These are phyloP conservation scores for Decapterus maruadsi DNA, from an alignment of 2,797 vertebrate species.

Conservation along the genomic window DNA sequence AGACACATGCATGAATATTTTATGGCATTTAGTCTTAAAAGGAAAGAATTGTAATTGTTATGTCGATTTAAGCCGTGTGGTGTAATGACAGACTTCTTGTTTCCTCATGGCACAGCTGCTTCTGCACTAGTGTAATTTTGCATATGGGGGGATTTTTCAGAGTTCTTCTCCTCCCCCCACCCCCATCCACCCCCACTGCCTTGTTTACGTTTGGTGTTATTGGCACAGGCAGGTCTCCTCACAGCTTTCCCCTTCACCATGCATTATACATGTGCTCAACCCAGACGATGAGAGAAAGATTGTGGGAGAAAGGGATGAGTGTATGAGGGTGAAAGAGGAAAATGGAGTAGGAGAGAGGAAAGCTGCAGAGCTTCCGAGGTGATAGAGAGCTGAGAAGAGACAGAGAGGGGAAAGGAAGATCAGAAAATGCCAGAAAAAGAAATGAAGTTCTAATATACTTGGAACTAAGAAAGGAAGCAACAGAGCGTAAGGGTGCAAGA, in stretches of 20 bases:
- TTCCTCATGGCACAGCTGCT: conserved; percentile 8
- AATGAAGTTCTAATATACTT: conserved; percentile 20
- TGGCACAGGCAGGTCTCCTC: conserved; percentile 78
- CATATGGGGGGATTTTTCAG: conserved; percentile 10
- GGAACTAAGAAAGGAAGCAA: conserved; percentile 6
- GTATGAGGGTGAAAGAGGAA: conserved; percentile 24
- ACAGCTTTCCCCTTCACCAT: conserved; percentile 73
- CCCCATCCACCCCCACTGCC: conserved; percentile 25
- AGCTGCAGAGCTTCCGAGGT: conserved; percentile 48
- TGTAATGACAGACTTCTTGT: neutral
- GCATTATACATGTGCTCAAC: conserved; percentile 84
- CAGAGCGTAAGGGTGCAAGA: neutral
- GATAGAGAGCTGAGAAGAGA: conserved; percentile 35
- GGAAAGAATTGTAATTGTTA: conserved; percentile 26
- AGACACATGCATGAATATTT: conserved; percentile 54
- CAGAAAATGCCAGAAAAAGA: conserved; percentile 30
- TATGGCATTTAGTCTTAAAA: conserved; percentile 44
- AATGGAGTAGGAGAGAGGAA: conserved; percentile 44
- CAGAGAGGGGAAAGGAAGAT: conserved; percentile 23
- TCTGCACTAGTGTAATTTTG: neutral
- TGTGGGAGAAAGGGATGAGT: conserved; percentile 56
- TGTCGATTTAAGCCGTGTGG: conserved; percentile 5
- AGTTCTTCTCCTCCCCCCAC: neutral
- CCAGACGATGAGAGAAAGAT: conserved; percentile 72
- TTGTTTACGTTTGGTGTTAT: conserved; percentile 80